Evolutionary conservation across 2,797 vertebrate species (phyloP).

Genomic region (Chrosomus eos): DNA sequence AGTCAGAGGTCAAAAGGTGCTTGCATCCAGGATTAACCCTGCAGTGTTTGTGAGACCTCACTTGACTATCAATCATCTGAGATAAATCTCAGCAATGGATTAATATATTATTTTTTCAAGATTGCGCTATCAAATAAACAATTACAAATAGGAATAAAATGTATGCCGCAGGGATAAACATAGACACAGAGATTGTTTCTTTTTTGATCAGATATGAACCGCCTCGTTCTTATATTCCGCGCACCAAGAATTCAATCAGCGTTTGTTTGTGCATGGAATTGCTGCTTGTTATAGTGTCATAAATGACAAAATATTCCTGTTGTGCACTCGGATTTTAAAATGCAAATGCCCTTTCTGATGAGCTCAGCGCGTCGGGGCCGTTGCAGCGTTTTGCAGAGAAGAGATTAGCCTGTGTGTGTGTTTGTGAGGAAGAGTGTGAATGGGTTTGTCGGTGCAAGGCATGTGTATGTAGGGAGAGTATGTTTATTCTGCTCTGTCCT

Average conservation of each 20-base stretch:
- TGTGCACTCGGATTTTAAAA: slow-evolving; percentile 39
- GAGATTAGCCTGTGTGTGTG: slow-evolving; percentile 23
- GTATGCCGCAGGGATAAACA: slow-evolving; percentile 34
- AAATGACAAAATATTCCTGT: slow-evolving; percentile 47
- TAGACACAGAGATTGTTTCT: not conserved
- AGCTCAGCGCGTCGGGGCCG: slow-evolving; percentile 34
- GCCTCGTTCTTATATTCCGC: not conserved
- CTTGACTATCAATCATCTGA: not conserved
- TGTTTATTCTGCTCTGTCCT: slow-evolving; percentile 30
- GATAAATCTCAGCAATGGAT: not conserved
- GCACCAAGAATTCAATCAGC: slow-evolving; percentile 35
- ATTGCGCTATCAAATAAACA: slow-evolving; percentile 19
- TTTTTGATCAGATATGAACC: slow-evolving; percentile 8
- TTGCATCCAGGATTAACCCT: not conserved
- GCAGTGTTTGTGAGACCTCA: not conserved
- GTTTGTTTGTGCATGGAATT: slow-evolving; percentile 43
- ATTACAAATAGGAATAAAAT: slow-evolving; percentile 10
- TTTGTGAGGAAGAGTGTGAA: slow-evolving; percentile 15
- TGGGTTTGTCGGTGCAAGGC: not conserved
- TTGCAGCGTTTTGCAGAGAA: slow-evolving; percentile 9
- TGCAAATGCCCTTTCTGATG: slow-evolving; percentile 32
- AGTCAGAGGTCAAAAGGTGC: slow-evolving; percentile 4
- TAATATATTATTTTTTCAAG: not conserved
- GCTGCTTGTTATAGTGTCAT: slow-evolving; percentile 44
- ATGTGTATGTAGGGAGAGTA: not conserved